Conservation (phyloP, 2,113 vertebrate species). For the Tupaia tana region DNA sequence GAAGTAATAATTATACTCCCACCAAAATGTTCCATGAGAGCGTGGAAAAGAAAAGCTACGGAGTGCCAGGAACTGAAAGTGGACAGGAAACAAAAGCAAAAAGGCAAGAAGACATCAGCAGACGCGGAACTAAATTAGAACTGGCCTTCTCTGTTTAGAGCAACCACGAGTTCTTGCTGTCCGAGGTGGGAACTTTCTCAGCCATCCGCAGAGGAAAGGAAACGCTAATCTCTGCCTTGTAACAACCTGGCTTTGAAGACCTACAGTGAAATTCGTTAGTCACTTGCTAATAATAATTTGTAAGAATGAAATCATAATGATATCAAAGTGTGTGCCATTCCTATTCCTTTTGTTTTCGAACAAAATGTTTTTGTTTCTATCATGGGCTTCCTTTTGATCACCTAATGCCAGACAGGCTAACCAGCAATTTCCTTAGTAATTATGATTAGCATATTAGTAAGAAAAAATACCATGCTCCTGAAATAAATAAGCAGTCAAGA, state of each 20-base stretch:
- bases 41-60: background rate
- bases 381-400: slow-evolving; percentile 60
- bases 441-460: slow-evolving; percentile 80
- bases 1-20: slow-evolving; percentile 25
- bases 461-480: slow-evolving; percentile 71
- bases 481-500: slow-evolving; percentile 73
- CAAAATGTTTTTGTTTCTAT: slow-evolving; percentile 71
- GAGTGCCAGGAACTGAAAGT: background rate
- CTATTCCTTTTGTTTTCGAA: slow-evolving; percentile 66
- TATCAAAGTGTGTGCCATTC: slow-evolving; percentile 60
- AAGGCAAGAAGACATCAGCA: slow-evolving; percentile 25
- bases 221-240: background rate
- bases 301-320: slow-evolving; percentile 54
- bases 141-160: background rate
- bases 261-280: slow-evolving; percentile 55
- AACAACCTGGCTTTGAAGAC: background rate
- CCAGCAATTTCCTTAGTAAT: slow-evolving; percentile 77
- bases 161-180: background rate
- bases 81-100: background rate
- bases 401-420: slow-evolving; percentile 67
- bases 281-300: slow-evolving; percentile 69
- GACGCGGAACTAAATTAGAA: background rate
- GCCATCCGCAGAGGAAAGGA: background rate
- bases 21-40: slow-evolving; percentile 23
- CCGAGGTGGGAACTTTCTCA: background rate